Percentiles rank a stretch among this genome's conserved stretches.
Conservation (phyloP, 2,888 invertebrate species). For the Leptothorax acervorum region DNA sequence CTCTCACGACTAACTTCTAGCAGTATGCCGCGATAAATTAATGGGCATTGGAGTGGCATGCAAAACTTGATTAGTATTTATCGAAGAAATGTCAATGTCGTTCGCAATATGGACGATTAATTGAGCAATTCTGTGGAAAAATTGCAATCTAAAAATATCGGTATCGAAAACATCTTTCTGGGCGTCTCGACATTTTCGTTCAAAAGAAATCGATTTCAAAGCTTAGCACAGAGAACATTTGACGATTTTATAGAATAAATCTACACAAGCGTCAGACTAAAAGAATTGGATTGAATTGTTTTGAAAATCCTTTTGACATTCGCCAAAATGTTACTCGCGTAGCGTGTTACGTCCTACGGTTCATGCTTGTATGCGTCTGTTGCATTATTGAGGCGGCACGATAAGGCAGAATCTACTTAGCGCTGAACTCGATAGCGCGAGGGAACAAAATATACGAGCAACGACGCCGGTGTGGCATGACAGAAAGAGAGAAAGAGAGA, state of each 20-base stretch:
- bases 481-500: conserved; percentile 17
- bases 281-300: not conserved
- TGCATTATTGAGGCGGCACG: conserved; percentile 14
- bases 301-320: conserved; percentile 1
- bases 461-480: not conserved
- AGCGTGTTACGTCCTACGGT: not conserved
- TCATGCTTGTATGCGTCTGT: not conserved
- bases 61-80: conserved; percentile 30
- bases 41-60: conserved; percentile 1
- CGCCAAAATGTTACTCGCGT: not conserved
- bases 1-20: conserved; percentile 8
- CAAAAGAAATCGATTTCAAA: not conserved
- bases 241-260: not conserved
- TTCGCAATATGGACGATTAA: conserved; percentile 1
- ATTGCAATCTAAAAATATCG: not conserved
- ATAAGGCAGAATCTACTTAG: conserved; percentile 31
- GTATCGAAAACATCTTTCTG: not conserved
- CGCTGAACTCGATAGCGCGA: conserved; percentile 22
- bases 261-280: not conserved
- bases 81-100: conserved; percentile 6
- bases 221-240: not conserved
- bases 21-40: conserved; percentile 11
- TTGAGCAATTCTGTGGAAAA: not conserved
- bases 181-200: not conserved
- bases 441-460: conserved; percentile 21